These are phyloP conservation scores for Brenthis hecate DNA, from an alignment of 2,888 invertebrate species.

Conservation along the genomic window DNA sequence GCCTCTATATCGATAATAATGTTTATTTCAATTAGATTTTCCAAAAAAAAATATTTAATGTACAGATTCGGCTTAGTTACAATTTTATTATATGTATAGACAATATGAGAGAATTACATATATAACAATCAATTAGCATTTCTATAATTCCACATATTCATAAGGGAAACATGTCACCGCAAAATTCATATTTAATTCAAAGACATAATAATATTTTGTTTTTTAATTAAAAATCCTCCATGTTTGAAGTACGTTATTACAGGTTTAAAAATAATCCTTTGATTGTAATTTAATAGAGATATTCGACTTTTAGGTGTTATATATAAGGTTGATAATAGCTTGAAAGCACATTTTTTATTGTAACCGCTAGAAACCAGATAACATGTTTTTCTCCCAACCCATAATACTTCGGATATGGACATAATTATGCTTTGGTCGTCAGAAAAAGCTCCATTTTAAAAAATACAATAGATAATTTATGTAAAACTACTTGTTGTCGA, in stretches of 20 bases:
- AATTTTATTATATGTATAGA: too few species aligned
- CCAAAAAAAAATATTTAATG: too few species aligned
- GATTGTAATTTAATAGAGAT: not conserved
- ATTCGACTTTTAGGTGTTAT: not conserved
- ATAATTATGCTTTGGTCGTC: slow-evolving; percentile 12
- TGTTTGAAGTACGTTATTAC: slow-evolving; percentile 20
- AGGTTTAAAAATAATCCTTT: slow-evolving; percentile 19
- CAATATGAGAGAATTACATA: not conserved
- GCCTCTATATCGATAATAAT: too few species aligned
- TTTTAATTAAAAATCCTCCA: slow-evolving; percentile 17
- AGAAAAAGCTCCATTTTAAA: too few species aligned
- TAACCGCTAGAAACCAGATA: slow-evolving; percentile 15
- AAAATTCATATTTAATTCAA: slow-evolving; percentile 2
- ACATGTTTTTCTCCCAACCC: slow-evolving; percentile 8
- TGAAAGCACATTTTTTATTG: slow-evolving; percentile 13
- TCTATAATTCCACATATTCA: not conserved
- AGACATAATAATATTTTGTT: slow-evolving; percentile 8
- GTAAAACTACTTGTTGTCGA: too few species aligned
- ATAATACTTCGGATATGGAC: slow-evolving; percentile 14
- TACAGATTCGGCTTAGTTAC: too few species aligned
- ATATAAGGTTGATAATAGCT: slow-evolving; percentile 2
- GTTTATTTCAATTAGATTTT: too few species aligned
- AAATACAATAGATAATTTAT: too few species aligned
- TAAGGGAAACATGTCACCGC: not conserved
- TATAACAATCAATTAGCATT: too few species aligned